These are phyloP conservation scores for Meiosimyza platycephala DNA, from an alignment of 2,888 invertebrate genomes.

Conservation along the genomic window DNA sequence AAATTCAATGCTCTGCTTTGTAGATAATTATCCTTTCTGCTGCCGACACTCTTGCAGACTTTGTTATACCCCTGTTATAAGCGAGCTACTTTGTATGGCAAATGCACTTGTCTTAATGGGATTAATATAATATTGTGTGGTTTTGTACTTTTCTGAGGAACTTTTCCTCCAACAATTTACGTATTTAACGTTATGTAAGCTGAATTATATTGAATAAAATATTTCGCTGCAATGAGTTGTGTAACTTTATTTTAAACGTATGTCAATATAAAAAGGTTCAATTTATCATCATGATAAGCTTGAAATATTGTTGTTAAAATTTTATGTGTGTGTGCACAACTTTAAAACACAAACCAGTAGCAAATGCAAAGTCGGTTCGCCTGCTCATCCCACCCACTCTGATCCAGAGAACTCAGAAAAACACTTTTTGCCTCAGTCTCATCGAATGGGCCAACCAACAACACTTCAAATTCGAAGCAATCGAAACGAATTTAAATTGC, in stretches of 20 bases:
- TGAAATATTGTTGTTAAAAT: conserved; percentile 9
- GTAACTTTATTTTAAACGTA: background rate
- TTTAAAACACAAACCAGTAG: background rate
- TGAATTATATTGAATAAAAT: no score
- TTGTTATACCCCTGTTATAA: no score
- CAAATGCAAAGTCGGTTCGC: conserved; percentile 3
- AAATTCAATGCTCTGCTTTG: no score
- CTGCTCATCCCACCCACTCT: background rate
- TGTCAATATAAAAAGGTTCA: conserved; percentile 25
- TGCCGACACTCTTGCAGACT: no score
- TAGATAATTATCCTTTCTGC: no score
- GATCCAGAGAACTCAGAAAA: conserved; percentile 9
- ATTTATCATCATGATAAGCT: conserved; percentile 30
- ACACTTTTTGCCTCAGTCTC: conserved; percentile 33
- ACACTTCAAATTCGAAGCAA: conserved; percentile 27
- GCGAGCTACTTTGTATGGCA: no score
- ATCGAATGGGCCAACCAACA: background rate
- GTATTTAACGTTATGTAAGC: no score
- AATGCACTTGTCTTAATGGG: no score
- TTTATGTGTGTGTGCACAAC: conserved; percentile 9
- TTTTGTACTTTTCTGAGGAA: no score
- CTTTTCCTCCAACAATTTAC: no score
- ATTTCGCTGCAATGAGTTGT: no score
- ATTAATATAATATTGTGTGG: no score
- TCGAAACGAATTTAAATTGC: conserved; percentile 36